Evolutionary conservation across 2,888 invertebrate species (phyloP).

Genomic region (Zaprionus bogoriensis): DNA sequence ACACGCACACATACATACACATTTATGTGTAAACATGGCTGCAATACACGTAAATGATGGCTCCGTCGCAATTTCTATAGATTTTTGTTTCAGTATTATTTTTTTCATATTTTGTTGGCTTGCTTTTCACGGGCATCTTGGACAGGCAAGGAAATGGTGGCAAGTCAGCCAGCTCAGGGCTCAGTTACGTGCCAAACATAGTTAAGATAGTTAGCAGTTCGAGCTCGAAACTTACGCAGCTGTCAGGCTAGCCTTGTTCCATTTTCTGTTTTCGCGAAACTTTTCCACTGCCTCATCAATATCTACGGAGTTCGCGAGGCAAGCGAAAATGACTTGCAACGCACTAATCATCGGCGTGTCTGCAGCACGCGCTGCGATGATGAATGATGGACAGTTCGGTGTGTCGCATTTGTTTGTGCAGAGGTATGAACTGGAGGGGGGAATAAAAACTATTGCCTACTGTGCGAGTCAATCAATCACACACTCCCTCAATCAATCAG

Average conservation of each 20-base stretch:
- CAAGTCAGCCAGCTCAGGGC: no score
- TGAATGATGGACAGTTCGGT: slow-evolving; percentile 27
- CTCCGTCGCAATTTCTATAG: slow-evolving; percentile 34
- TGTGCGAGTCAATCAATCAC: slow-evolving; percentile 28
- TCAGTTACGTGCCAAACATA: slow-evolving; percentile 59
- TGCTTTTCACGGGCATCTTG: slow-evolving; percentile 23
- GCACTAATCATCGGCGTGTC: slow-evolving; percentile 26
- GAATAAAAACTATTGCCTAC: slow-evolving; percentile 13
- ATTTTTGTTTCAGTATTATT: slow-evolving; percentile 25
- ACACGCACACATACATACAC: slow-evolving; percentile 8
- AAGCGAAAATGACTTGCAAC: slow-evolving; percentile 31
- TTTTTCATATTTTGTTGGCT: background rate
- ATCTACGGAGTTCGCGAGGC: background rate
- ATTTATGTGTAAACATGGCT: background rate
- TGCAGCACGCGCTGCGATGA: slow-evolving; percentile 27
- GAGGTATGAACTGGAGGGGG: background rate
- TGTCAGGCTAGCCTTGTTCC: slow-evolving; percentile 29
- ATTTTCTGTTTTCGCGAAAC: slow-evolving; percentile 22
- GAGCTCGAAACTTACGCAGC: slow-evolving; percentile 23
- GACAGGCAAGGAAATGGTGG: slow-evolving; percentile 1
- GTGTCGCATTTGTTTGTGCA: slow-evolving; percentile 43
- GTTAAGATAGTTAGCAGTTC: slow-evolving; percentile 53
- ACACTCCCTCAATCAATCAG: slow-evolving; percentile 49
- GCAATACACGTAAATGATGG: slow-evolving; percentile 19
- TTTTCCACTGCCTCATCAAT: slow-evolving; percentile 28